Evolutionary conservation across 30 jellyfish, hydroid and myxozoan species (phyloP), one percentile per base, ranked within the genome.

Genomic region (Sanderia malayensis): DNA sequence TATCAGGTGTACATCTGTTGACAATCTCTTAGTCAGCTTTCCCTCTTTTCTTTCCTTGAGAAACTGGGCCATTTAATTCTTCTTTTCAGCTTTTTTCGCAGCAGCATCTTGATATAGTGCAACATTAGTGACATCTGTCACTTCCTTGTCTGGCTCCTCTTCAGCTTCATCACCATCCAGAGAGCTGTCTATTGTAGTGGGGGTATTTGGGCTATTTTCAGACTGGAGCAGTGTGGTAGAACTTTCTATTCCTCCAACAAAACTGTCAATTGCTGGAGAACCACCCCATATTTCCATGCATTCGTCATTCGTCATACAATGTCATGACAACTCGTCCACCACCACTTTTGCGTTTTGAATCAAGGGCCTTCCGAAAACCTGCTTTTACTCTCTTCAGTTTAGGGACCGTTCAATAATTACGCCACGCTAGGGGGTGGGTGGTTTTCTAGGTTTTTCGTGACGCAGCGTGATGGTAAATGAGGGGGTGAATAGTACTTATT

Each of bases 211-310:
- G 52, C 52, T 37, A 37, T 37, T 37, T 6, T 37, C 52, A 37
- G 52, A 37, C 52, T 37, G 10, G 13, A 37, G 52, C 6, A 37
- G 52, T 41, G 61, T 31, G 13, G 2, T 25, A 2, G 31, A 11
- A 32, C 62, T 65, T 32, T 65, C 77, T 8, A 65, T 6, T 9
- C 77, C 77, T n/a, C 32, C 29, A n/a, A 13, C 31, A 15, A 31
- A 13, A 26, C 77, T 65, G 6, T 65, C 77, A 65, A 65, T 67
- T 18, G 77, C 77, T 2, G 77, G 77, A 4, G 77, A 65, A 18
- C 77, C 77, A 65, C 73, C 73, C 73, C 73, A 61, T 23, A 28
- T 25, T 61, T 25, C 49, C 22, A 10, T 20, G 58, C 73, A 61
- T 61, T 61, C 29, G 47, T 20, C 73, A 61, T 61, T 61, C 29